Percentiles rank a stretch among this genome's conserved stretches.
Conservation (phyloP, 1,140 invertebrate species). For the Tetramorium simillimum region DNA sequence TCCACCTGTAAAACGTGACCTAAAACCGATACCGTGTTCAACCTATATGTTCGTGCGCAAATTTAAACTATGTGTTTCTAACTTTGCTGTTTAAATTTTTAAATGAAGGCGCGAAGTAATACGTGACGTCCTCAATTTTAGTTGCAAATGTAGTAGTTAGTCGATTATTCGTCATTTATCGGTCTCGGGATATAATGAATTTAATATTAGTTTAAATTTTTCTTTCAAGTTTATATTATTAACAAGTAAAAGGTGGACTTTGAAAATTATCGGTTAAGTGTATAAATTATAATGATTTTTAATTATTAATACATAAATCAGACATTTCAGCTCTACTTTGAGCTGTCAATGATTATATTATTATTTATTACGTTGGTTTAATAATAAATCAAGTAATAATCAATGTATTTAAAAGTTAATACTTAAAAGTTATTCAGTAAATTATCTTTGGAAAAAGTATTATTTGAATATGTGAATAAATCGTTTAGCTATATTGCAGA, state of each 20-base stretch:
- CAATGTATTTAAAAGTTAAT: too few species aligned
- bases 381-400: neutral
- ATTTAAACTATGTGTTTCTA: slow-evolving; percentile 23
- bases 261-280: too few species aligned
- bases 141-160: neutral
- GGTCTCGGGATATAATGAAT: neutral
- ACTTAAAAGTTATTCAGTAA: neutral
- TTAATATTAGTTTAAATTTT: neutral
- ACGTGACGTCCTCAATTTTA: slow-evolving; percentile 8
- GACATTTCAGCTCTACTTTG: too few species aligned
- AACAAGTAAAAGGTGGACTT: too few species aligned
- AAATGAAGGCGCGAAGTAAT: neutral
- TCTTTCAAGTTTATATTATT: neutral
- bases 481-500: neutral
- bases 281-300: too few species aligned
- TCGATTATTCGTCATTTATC: neutral
- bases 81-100: slow-evolving; percentile 34
- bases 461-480: neutral
- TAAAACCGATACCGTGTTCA: neutral
- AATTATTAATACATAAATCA: too few species aligned
- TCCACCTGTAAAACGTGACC: neutral
- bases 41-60: neutral
- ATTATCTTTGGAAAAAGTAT: neutral
- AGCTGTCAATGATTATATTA: neutral
- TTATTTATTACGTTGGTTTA: neutral